These are phyloP conservation scores for Tapirus indicus DNA, from an alignment of 2,797 vertebrate genomes.

Conservation along the genomic window DNA sequence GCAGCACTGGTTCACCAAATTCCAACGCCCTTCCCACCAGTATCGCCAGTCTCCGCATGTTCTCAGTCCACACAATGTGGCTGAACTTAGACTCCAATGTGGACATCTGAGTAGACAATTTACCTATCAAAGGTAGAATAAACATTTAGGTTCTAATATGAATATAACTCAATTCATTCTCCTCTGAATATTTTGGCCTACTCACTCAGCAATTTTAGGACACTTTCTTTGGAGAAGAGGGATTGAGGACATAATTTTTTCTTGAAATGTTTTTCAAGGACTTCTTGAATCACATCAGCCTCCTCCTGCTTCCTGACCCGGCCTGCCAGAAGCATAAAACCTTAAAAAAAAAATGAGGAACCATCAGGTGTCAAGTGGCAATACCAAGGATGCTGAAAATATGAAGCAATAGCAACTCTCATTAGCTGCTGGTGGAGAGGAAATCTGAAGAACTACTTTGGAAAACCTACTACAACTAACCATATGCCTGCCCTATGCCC, in stretches of 20 bases:
- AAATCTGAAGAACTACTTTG: background rate
- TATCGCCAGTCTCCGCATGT: constrained; percentile 94
- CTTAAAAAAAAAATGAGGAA: constrained; percentile 84
- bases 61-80: constrained; percentile 95
- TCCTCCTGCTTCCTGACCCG: constrained; percentile 97
- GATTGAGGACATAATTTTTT: constrained; percentile 91
- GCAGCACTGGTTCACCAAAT: constrained; percentile 96
- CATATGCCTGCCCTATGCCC: background rate
- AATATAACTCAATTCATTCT: background rate
- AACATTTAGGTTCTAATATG: constrained; percentile 44
- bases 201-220: constrained; percentile 94
- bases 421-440: background rate
- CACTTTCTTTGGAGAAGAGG: constrained; percentile 93
- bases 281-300: constrained; percentile 91
- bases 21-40: constrained; percentile 95
- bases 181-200: constrained; percentile 64
- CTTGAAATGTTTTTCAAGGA: constrained; percentile 97
- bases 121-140: constrained; percentile 82
- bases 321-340: constrained; percentile 97
- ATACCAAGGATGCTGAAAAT: background rate
- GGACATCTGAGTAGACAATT: constrained; percentile 82
- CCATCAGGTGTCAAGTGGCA: background rate
- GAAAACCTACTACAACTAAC: background rate
- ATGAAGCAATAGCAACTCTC: background rate
- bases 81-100: constrained; percentile 93